Evolutionary conservation across 2,113 vertebrate species (phyloP).

Genomic region (Vireo altiloquus): DNA sequence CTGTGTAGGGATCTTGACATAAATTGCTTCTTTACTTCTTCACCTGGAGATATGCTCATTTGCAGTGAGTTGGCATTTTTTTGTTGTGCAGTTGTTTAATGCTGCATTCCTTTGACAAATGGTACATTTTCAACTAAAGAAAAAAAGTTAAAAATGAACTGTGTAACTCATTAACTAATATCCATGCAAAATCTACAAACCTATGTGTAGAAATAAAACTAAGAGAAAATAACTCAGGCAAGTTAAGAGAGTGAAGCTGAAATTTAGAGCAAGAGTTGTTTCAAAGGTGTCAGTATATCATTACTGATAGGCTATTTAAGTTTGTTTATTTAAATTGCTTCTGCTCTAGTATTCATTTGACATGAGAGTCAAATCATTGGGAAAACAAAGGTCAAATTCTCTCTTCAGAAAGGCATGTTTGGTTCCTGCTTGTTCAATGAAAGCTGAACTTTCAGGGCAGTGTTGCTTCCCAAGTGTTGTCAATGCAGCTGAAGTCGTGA

Average conservation of each 20-base stretch:
- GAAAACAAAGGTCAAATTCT: not conserved
- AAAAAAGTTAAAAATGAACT: not conserved
- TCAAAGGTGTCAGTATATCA: not conserved
- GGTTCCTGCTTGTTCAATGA: not conserved
- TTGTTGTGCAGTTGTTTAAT: not conserved
- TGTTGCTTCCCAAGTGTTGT: not conserved
- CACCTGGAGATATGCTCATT: not conserved
- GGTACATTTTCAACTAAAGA: not conserved
- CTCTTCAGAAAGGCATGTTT: not conserved
- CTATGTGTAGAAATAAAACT: not conserved
- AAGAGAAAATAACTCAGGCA: not conserved
- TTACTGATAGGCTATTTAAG: not conserved
- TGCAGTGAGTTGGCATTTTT: not conserved
- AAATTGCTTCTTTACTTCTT: not conserved
- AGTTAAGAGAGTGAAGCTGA: not conserved
- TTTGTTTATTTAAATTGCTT: not conserved
- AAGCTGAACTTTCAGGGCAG: not conserved
- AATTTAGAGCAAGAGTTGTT: not conserved
- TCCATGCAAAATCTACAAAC: not conserved
- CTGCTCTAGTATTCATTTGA: not conserved
- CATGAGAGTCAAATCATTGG: not conserved
- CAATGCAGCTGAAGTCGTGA: not conserved
- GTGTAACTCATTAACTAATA: not conserved
- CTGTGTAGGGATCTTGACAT: not conserved
- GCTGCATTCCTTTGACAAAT: not conserved